Evolutionary conservation across 2,888 invertebrate species (phyloP).

Genomic region (Toxonevra muliebris): DNA sequence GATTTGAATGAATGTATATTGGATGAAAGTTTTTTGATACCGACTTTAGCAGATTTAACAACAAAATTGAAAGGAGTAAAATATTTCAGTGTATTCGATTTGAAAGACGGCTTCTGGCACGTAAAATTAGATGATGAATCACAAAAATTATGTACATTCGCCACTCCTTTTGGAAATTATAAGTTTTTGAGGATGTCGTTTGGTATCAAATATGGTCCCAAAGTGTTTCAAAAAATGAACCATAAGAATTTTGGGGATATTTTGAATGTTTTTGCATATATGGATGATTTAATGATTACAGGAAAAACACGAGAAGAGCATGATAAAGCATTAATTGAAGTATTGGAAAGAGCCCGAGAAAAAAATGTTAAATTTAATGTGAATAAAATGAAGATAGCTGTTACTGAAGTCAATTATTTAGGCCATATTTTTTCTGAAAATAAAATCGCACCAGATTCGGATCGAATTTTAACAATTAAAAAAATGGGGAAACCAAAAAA

Average conservation of each 20-base stretch:
- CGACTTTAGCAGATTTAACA: conserved; percentile 13
- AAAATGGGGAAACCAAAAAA: conserved; percentile 5
- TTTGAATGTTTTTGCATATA: conserved; percentile 13
- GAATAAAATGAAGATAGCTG: conserved; percentile 7
- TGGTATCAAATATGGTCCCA: conserved; percentile 7
- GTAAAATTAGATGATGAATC: conserved; percentile 4
- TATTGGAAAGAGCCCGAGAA: conserved; percentile 5
- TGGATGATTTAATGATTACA: conserved; percentile 12
- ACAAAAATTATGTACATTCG: conserved; percentile 11
- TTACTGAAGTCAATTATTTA: conserved; percentile 12
- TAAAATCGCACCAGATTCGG: conserved; percentile 9
- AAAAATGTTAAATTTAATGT: conserved; percentile 3
- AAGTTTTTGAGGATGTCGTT: conserved; percentile 14
- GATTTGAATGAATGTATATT: conserved; percentile 2
- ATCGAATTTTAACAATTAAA: conserved; percentile 12
- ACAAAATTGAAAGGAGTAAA: conserved; percentile 3
- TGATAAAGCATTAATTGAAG: background rate
- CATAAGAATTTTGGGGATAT: conserved; percentile 12
- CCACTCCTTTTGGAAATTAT: conserved; percentile 9
- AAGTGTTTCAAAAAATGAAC: conserved; percentile 11
- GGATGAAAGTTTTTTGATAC: conserved; percentile 7
- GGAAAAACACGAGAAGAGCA: conserved; percentile 9
- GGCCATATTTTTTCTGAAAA: conserved; percentile 9
- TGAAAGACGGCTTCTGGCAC: conserved; percentile 11
- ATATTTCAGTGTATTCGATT: conserved; percentile 1